Percentiles rank a stretch among this genome's conserved stretches.
phyloP scores from a whole-genome alignment of 1,140 invertebrate genomes.

The Whitmania pigra region DNA sequence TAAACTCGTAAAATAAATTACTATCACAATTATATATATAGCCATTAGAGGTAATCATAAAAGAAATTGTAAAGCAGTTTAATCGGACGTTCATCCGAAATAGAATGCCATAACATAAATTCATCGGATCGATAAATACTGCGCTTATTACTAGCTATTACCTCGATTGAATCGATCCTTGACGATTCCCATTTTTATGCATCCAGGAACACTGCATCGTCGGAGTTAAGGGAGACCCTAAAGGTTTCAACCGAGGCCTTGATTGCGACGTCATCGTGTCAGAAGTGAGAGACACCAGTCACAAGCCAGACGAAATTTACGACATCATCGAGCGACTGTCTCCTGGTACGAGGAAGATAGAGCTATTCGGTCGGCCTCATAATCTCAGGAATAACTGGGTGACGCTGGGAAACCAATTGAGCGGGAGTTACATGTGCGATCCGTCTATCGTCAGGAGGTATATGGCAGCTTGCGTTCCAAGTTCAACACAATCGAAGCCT shows the following conservation, averaged over 20 bases:
- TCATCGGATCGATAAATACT: too few relatives aligned
- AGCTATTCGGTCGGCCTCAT: conserved; percentile 89
- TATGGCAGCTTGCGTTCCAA: conserved; percentile 54
- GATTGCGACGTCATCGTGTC: conserved; percentile 97
- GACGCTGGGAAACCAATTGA: conserved; percentile 83
- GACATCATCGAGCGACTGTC: conserved; percentile 56
- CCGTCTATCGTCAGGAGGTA: conserved; percentile 77
- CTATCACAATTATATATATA: too few relatives aligned
- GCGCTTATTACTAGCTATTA: too few relatives aligned
- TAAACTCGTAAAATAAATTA: too few relatives aligned
- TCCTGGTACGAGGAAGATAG: conserved; percentile 84
- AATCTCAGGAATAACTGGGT: conserved; percentile 98
- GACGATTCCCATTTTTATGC: too few relatives aligned
- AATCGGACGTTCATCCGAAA: too few relatives aligned
- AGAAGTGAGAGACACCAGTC: conserved; percentile 88
- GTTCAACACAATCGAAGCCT: too few relatives aligned
- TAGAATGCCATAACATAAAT: too few relatives aligned
- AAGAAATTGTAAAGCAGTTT: too few relatives aligned
- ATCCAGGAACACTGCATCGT: conserved; percentile 77
- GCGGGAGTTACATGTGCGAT: conserved; percentile 80
- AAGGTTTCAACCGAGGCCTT: conserved; percentile 75
- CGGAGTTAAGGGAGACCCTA: conserved; percentile 87
- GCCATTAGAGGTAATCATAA: too few relatives aligned
- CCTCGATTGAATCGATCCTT: too few relatives aligned
- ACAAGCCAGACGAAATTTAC: conserved; percentile 97